Conservation (phyloP, 2,888 invertebrate species). For the Unio pictorum region DNA sequence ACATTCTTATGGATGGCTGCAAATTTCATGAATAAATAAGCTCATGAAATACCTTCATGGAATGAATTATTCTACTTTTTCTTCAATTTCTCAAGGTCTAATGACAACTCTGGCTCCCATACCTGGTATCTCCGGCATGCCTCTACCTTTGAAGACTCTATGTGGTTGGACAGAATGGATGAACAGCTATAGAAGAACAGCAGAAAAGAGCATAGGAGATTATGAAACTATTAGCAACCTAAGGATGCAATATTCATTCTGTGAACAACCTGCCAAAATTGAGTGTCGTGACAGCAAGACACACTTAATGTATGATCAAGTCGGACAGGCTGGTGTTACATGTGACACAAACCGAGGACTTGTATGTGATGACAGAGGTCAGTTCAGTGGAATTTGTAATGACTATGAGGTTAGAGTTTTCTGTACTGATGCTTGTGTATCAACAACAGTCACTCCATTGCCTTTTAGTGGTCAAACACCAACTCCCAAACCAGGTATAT, state of each 20-base stretch:
- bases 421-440: constrained; percentile 61
- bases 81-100: background rate
- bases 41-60: too few species aligned
- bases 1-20: too few species aligned
- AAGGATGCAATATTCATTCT: constrained; percentile 48
- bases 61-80: too few species aligned
- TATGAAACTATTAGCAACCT: constrained; percentile 58
- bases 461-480: constrained; percentile 3
- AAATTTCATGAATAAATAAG: too few species aligned
- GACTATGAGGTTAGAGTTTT: constrained; percentile 68
- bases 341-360: constrained; percentile 75
- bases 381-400: constrained; percentile 37
- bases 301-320: constrained; percentile 79
- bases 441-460: constrained; percentile 10
- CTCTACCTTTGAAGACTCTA: constrained; percentile 28
- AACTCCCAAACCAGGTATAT: too few species aligned
- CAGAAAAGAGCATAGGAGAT: constrained; percentile 54
- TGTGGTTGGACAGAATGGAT: constrained; percentile 84
- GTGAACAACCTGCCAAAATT: constrained; percentile 75
- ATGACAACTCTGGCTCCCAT: constrained; percentile 13
- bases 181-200: constrained; percentile 72
- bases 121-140: constrained; percentile 25
- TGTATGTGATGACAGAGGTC: constrained; percentile 51
- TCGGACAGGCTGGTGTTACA: constrained; percentile 81
- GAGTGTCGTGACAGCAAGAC: constrained; percentile 82